phyloP scores from a whole-genome alignment of 92 coral and sea anemone genomes.

The Parazoanthus swiftii region DNA sequence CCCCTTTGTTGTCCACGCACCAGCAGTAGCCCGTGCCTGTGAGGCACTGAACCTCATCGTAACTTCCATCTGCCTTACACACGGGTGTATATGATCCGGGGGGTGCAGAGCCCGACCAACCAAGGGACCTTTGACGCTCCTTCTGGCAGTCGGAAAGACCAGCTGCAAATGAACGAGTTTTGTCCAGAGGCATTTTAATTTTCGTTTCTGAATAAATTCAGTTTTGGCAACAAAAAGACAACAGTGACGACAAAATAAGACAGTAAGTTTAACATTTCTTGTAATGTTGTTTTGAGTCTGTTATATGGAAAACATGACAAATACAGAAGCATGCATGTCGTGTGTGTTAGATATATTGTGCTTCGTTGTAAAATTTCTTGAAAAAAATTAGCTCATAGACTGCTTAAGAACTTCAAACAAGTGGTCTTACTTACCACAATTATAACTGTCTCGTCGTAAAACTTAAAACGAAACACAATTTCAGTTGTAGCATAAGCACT shows the following conservation, averaged over 20 bases:
- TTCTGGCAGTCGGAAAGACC: constrained; percentile 76
- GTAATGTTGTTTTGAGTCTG: no score
- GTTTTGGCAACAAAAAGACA: no score
- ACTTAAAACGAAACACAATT: no score
- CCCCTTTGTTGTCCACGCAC: constrained; percentile 88
- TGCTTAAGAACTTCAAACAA: neutral
- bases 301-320: no score
- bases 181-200: no score
- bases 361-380: no score
- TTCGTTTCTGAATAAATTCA: neutral
- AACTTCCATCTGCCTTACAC: constrained; percentile 85
- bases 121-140: constrained; percentile 70
- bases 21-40: constrained; percentile 80
- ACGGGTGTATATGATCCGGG: constrained; percentile 79
- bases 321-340: neutral
- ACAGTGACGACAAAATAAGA: no score
- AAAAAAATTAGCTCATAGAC: no score
- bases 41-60: constrained; percentile 73
- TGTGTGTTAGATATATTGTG: neutral
- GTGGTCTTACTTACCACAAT: neutral
- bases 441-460: neutral
- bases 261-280: no score
- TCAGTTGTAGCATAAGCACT: no score
- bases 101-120: constrained; percentile 68
- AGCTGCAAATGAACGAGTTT: constrained; percentile 46